Evolutionary conservation across 1,140 invertebrate genomes (phyloP).

Genomic region (Lepidotrigona ventralis): DNA sequence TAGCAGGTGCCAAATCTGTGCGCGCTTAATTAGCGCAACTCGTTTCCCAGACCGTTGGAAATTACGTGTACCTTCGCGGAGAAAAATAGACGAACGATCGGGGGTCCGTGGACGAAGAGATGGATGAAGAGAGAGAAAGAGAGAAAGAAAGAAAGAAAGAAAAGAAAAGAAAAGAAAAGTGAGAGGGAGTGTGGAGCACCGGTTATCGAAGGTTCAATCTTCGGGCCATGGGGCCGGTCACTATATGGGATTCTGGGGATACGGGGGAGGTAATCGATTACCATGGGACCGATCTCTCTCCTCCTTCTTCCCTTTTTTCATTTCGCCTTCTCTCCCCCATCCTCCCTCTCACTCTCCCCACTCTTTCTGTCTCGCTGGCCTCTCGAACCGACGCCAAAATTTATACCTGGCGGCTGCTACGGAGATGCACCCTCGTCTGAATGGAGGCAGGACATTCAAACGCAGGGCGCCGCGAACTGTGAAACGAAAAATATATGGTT

Average conservation of each 20-base stretch:
- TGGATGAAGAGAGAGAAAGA: constrained; percentile 1
- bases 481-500: constrained; percentile 79
- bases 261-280: constrained; percentile 77
- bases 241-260: constrained; percentile 76
- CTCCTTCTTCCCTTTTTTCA: constrained; percentile 44
- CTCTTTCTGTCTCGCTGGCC: constrained; percentile 1
- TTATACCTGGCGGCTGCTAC: constrained; percentile 78
- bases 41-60: constrained; percentile 47
- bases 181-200: constrained; percentile 56
- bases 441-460: constrained; percentile 68
- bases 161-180: constrained; percentile 28
- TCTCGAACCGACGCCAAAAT: constrained; percentile 73
- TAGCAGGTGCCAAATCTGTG: constrained; percentile 46
- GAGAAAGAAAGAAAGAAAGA: not conserved
- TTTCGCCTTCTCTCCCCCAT: constrained; percentile 4
- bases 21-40: constrained; percentile 55
- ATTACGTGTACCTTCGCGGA: constrained; percentile 46
- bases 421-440: constrained; percentile 75
- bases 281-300: constrained; percentile 74
- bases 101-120: not conserved
- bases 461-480: constrained; percentile 69
- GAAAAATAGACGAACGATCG: constrained; percentile 53
- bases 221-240: constrained; percentile 72
- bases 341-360: constrained; percentile 3
- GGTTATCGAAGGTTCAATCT: constrained; percentile 77